Conservation (phyloP, 2,797 vertebrate species). For the Hemitrygon akajei region DNA sequence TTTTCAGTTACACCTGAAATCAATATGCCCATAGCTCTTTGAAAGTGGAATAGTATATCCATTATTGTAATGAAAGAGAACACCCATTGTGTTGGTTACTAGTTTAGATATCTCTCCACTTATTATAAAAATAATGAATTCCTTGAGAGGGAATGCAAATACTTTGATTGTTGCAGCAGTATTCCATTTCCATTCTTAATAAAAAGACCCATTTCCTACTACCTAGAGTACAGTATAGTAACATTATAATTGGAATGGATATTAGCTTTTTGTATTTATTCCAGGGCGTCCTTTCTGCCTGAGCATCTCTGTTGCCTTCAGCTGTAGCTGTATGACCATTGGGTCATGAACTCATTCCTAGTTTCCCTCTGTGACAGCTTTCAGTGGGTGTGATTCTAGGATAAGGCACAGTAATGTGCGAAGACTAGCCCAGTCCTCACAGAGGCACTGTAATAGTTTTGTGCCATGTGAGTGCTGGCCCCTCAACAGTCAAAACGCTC, state of each 20-base stretch:
- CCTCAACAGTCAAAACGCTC: neutral
- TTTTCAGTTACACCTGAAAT: neutral
- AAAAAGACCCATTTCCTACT: neutral
- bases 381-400: neutral
- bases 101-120: neutral
- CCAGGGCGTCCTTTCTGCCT: neutral
- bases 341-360: neutral
- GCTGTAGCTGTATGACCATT: neutral
- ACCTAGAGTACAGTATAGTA: neutral
- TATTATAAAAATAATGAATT: neutral
- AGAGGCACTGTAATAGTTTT: neutral
- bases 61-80: neutral
- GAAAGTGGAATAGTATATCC: neutral
- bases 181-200: neutral
- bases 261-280: neutral
- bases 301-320: neutral
- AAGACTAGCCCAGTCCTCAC: neutral
- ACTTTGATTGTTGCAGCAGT: constrained; percentile 5
- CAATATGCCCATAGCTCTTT: neutral
- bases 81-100: neutral
- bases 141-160: neutral
- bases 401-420: neutral
- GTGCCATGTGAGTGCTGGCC: neutral
- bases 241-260: neutral
- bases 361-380: neutral